phyloP scores from a whole-genome alignment of 2,797 vertebrate species.

The Pseudochromis fuscus region DNA sequence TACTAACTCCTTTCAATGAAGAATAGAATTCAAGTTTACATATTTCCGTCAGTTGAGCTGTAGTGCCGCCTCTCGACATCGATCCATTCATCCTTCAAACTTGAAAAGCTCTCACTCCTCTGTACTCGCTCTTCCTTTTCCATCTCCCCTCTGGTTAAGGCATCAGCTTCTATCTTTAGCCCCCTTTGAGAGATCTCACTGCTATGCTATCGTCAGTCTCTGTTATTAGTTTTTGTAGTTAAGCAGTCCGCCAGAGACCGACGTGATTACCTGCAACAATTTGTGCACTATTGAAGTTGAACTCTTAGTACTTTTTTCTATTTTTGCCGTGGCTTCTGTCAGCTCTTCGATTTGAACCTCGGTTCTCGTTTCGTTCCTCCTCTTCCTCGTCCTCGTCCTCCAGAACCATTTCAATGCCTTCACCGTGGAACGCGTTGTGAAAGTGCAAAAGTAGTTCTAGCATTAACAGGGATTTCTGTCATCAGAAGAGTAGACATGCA shows the following conservation, averaged over 20 bases:
- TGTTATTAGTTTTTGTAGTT: slow-evolving; percentile 37
- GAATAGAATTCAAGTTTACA: slow-evolving; percentile 90
- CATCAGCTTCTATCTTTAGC: slow-evolving; percentile 62
- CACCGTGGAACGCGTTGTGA: slow-evolving; percentile 39
- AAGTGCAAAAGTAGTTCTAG: slow-evolving; percentile 51
- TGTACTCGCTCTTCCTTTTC: slow-evolving; percentile 48
- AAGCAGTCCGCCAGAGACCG: slow-evolving; percentile 50
- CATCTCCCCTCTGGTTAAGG: slow-evolving; percentile 32
- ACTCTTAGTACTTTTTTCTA: slow-evolving; percentile 64
- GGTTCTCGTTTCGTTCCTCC: not conserved
- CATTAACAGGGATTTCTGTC: slow-evolving; percentile 43
- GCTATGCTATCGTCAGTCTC: slow-evolving; percentile 48
- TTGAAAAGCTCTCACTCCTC: slow-evolving; percentile 68
- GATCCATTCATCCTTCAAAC: slow-evolving; percentile 66
- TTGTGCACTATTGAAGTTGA: slow-evolving; percentile 68
- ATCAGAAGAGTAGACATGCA: slow-evolving; percentile 51
- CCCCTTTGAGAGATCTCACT: slow-evolving; percentile 48
- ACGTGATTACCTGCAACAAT: slow-evolving; percentile 57
- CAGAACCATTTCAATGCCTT: slow-evolving; percentile 72
- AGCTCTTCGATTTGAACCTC: slow-evolving; percentile 66
- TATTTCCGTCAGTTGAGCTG: slow-evolving; percentile 80
- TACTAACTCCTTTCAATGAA: slow-evolving; percentile 81
- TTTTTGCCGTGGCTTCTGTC: slow-evolving; percentile 52
- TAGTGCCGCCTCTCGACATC: slow-evolving; percentile 82
- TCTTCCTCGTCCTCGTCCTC: slow-evolving; percentile 8